Base-by-base conservation (phyloP, 2,113 vertebrate species). In the Lipophrys pholis region DNA sequence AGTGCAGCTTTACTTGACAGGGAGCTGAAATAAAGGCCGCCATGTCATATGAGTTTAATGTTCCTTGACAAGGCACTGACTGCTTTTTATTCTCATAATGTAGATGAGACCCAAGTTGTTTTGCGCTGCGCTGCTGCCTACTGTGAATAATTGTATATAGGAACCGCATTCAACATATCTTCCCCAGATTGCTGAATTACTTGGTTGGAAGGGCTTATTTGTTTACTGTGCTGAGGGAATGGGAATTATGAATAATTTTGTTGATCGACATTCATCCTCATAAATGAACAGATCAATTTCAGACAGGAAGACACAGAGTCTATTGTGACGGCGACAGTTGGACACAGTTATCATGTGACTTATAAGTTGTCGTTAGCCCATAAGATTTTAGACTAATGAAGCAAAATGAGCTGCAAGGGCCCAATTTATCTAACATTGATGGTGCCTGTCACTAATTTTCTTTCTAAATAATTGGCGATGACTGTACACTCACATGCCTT, bases 91-190 rank as follows among this genome's bases (percentile, higher is more conserved):
- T 85, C 50, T 61, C 53, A 66, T 80, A 85, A 82, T 83, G 54
- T 84, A 77, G 67, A 82, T 59, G 73, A 79, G 48, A 72, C 43
- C 21, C 0, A 39, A 69, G 62, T 57, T 84, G 80, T 83, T 88
- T 78, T 69, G 53, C 68, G 30, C 46, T 7, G 2, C 8, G 38
- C 78, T 60, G 52, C 78, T 71, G 57, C 83, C 83, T 80, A 16
- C 75, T 69, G 76, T 84, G 84, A 88, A 84, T 89, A 76, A 87
- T 86, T 85, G 53, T 63, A 60, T 64, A 67, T 76, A 52, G 78
- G 70, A 74, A 76, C 57, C 58, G 57, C 83, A 11, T 73, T 71
- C 60, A 77, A 67, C 58, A 80, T 68, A 75, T 78, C 68, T 58
- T 60, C 36, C 16, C 53, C 52, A 43, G 38, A 48, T 73, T 81